Evolutionary conservation across 2,113 vertebrate genomes (phyloP).

Genomic region (Phyllopteryx taeniolatus): DNA sequence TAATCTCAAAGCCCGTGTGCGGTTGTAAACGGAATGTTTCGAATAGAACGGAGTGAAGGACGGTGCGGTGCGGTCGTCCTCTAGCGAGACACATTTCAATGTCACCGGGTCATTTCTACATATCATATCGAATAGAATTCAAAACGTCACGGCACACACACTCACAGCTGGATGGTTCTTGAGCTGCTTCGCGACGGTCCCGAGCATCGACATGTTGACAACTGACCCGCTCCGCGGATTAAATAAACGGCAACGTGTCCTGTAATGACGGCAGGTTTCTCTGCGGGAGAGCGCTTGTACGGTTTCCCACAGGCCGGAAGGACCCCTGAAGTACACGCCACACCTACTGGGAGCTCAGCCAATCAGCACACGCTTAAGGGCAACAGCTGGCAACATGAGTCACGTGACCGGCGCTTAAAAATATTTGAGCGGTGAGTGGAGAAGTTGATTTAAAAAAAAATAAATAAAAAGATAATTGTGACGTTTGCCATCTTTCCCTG

Average conservation of each 20-base stretch:
- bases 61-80: constrained; percentile 12
- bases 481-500: background rate
- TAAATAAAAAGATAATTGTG: background rate
- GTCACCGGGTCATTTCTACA: constrained; percentile 32
- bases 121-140: background rate
- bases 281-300: background rate
- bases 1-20: background rate
- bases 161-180: constrained; percentile 74
- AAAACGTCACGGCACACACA: background rate
- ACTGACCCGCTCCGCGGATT: background rate
- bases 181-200: constrained; percentile 60
- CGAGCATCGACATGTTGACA: constrained; percentile 42
- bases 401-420: background rate
- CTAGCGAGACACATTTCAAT: constrained; percentile 37
- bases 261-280: background rate
- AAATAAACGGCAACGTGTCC: background rate
- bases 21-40: too few species aligned
- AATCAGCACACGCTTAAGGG: constrained; percentile 47
- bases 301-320: background rate
- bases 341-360: constrained; percentile 26
- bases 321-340: background rate
- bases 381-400: constrained; percentile 19
- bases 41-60: background rate
- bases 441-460: background rate
- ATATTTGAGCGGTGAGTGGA: background rate